These are phyloP conservation scores for Herminia tarsipennalis DNA, from an alignment of 2,888 invertebrate species.

Conservation along the genomic window DNA sequence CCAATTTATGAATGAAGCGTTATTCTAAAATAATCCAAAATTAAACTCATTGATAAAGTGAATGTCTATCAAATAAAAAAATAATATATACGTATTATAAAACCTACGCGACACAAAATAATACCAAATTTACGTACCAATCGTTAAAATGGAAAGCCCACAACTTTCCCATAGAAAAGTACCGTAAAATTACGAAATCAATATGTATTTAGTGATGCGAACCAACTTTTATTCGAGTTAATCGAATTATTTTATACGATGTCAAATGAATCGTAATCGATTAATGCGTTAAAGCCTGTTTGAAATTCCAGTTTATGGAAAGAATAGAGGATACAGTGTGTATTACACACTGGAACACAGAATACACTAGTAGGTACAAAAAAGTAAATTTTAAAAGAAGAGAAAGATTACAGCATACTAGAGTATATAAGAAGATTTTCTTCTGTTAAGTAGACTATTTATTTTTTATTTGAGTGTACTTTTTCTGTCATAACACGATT, in stretches of 20 bases:
- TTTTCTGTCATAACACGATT: too few relatives aligned
- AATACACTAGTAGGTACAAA: neutral
- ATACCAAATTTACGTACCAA: slow-evolving; percentile 11
- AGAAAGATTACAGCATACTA: too few relatives aligned
- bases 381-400: neutral
- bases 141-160: slow-evolving; percentile 56
- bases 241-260: slow-evolving; percentile 18
- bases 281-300: slow-evolving; percentile 2
- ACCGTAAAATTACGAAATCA: slow-evolving; percentile 45
- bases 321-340: neutral
- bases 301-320: neutral
- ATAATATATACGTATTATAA: slow-evolving; percentile 6
- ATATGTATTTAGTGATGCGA: slow-evolving; percentile 23
- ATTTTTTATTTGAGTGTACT: too few relatives aligned
- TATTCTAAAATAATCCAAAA: slow-evolving; percentile 34
- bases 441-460: too few relatives aligned
- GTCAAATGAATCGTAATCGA: slow-evolving; percentile 21
- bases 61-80: slow-evolving; percentile 14
- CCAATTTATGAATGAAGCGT: too few relatives aligned
- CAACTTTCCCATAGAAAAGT: slow-evolving; percentile 56
- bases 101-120: slow-evolving; percentile 25
- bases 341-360: too few relatives aligned
- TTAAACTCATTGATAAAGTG: slow-evolving; percentile 18
- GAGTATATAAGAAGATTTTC: too few relatives aligned
- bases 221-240: slow-evolving; percentile 14